Base-by-base conservation (phyloP, 2,113 vertebrate genomes). In the Oreocharis arfaki region DNA sequence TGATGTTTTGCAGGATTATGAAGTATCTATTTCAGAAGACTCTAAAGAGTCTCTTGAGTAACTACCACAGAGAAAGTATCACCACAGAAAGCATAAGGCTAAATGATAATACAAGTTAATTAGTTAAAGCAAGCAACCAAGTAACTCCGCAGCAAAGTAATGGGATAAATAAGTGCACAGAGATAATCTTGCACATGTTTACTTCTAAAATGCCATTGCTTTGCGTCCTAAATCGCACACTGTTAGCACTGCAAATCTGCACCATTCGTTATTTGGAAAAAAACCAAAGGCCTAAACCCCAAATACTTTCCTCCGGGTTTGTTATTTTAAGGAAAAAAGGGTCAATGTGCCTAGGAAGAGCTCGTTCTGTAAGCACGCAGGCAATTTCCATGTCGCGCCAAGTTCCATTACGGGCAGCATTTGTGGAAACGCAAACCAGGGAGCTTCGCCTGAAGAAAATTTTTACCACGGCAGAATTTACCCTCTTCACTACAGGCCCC, bases 311-410 rank as follows among this genome's bases (percentile, higher is more conserved):
- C 77, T 65, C 44, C 0, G 82, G 33, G 19, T 77, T 93, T 96
- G 92, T 93, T 97, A 92, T 96, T 96, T 91, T 64, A 84, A 96
- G 90, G 71, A 10, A 55, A 78, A 85, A 83, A 80, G 39, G 64
- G 90, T 93, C 91, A 90, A 26, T 1, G 7, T 90, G 92, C 79
- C 83, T 32, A 39, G 75, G 95, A 94, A 96, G 79, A 0, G 5
- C 85, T 92, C 4, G 4, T 10, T 92, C 60, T 87, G 60, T 69
- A 59, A 92, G 80, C 85, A 73, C 1, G 4, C 63, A 59, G 57
- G 50, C 93, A 68, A 56, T 92, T 68, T 19, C 49, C 83, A 87
- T 59, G 88, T 64, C 1, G 1, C 0, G 26, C 92, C 95, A 92
- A 88, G 68, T 63, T 42, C 83, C 96, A 63, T 26, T 30, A 46